Base-by-base conservation (phyloP, 53 echinoderm and acorn worm genomes). In the Echinarachnius parma region DNA sequence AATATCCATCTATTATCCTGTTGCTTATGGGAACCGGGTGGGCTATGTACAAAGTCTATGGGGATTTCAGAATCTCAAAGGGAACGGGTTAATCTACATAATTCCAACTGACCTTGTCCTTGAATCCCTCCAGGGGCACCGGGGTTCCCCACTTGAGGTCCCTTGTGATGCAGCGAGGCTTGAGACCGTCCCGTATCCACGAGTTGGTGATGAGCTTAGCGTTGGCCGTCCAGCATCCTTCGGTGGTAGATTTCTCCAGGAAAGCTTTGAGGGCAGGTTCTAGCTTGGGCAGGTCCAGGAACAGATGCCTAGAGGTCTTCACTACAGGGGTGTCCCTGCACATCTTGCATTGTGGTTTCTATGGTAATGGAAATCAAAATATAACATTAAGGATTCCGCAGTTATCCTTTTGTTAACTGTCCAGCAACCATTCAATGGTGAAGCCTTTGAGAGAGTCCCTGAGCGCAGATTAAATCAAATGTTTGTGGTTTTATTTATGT, bases 61-160 rank as follows among this genome's bases (percentile, higher is more conserved):
- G n/a, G n/a, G n/a, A n/a, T n/a, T n/a, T n/a, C n/a, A n/a, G n/a
- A n/a, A n/a, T n/a, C n/a, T n/a, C n/a, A n/a, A n/a, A n/a, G n/a
- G n/a, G n/a, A n/a, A n/a, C n/a, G n/a, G n/a, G n/a, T n/a, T n/a
- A n/a, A n/a, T n/a, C n/a, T n/a, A n/a, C n/a, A n/a, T n/a, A n/a
- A 45, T 0, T 11, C 11, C 16, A 4, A 13, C 53, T 68, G 34
- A 72, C 74, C 67, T 96, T 96, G 53, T 83, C 82, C 34, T 79
- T 84, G 78, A 83, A 96, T 4, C 87, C 91, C 26, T 96, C 85
- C 45, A 91, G 66, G 0, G 96, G 96, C 25, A 96, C 96, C 21
- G 87, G 96, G 0, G 91, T 91, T 0, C 96, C 96, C 96, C 96
- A 96, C 59, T 96, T 87, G 0, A 96, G 66, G 70, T 96, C 96